Evolutionary conservation across 2,888 invertebrate species (phyloP), one percentile per base, ranked within the genome.

Genomic region (Agrochola lychnidis): DNA sequence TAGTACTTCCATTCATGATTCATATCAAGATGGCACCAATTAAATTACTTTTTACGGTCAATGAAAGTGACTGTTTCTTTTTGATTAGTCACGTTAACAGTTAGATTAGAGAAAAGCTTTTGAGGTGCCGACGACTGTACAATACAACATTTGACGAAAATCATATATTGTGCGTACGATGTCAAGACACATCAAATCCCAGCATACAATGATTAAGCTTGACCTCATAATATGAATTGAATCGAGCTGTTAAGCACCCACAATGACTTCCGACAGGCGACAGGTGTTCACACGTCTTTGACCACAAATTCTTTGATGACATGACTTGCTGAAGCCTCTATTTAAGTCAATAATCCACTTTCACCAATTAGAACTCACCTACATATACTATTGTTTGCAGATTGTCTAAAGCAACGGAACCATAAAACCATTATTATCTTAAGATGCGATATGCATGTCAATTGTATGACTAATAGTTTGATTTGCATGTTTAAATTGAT

Each of bases 311-410:
- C 73, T 75, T 70, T 76, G 63, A 84, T 78, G 78, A 80, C 68
- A 84, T 79, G 78, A 79, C 75, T 79, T 67, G 70, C 71, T 79
- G 73, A 80, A 73, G 80, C 68, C 62, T 82, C 75, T 63, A 73
- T 74, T 70, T 69, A 56, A 71, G 84, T 85, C 82, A 83, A 84
- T 88, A 87, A 83, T 88, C 51, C 76, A 85, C 91, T 91, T 91
- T 91, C 91, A 86, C 91, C 89, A 86, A 89, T 89, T 87, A 90
- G 72, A 74, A 69, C 73, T 86, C 78, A 81, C 87, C 87, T 80
- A 88, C 85, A 80, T 85, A 67, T 64, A 66, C 84, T 82, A 90
- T 90, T 90, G 91, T 91, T 91, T 90, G 90, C 64, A 79, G 82
- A 86, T 82, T 73, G 77, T 72, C 42, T 53, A 75, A 84, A 82